Evolutionary conservation across 2,888 invertebrate genomes (phyloP).

Genomic region (Amphipoea oculea): DNA sequence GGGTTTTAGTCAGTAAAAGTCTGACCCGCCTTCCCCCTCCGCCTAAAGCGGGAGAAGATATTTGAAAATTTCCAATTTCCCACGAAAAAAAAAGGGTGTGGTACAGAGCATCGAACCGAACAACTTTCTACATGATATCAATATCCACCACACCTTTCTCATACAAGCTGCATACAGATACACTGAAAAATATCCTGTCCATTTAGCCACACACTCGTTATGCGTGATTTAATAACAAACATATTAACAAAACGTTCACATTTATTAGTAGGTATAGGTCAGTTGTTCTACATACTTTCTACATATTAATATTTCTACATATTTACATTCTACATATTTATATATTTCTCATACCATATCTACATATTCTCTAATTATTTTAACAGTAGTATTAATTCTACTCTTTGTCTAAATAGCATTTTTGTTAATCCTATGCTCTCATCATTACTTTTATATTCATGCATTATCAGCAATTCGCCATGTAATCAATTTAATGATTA

Average conservation of each 20-base stretch:
- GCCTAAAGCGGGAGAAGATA: no score
- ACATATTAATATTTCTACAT: no score
- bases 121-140: not conserved
- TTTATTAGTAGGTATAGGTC: not conserved
- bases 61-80: no score
- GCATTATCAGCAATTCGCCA: not conserved
- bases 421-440: not conserved
- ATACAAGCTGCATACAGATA: not conserved
- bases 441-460: not conserved
- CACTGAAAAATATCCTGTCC: not conserved
- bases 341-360: not conserved
- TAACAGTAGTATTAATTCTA: not conserved
- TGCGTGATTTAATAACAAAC: not conserved
- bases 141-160: not conserved
- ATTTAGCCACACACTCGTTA: not conserved
- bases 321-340: not conserved
- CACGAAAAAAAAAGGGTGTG: not conserved
- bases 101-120: not conserved
- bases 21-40: no score
- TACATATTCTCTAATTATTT: not conserved
- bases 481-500: constrained; percentile 37
- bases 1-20: no score
- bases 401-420: not conserved
- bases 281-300: not conserved
- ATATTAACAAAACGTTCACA: not conserved